Conservation (phyloP, 2,888 invertebrate species). For the Eilema griseolum region DNA sequence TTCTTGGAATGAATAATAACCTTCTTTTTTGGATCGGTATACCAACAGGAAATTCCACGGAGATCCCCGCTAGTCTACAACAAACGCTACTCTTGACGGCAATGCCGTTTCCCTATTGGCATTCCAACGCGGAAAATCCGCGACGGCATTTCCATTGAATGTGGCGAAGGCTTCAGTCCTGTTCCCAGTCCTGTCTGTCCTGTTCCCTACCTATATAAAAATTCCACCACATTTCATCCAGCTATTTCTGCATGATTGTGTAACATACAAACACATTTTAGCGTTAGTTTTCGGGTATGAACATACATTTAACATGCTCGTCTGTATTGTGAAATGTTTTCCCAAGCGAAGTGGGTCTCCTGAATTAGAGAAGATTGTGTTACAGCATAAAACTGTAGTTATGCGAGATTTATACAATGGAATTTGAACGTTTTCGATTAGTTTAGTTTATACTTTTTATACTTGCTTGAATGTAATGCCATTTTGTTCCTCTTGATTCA, state of each 20-base stretch:
- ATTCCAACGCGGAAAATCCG: too few species aligned
- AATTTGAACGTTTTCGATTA: too few species aligned
- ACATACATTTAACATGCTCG: constrained; percentile 4
- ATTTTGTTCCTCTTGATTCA: too few species aligned
- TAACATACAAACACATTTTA: neutral
- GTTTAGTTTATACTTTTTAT: too few species aligned
- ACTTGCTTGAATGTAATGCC: too few species aligned
- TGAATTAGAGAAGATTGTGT: constrained; percentile 42
- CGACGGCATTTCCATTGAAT: too few species aligned
- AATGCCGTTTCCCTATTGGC: too few species aligned
- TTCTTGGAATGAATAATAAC: too few species aligned
- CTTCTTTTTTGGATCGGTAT: too few species aligned
- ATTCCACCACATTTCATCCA: neutral
- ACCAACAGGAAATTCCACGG: too few species aligned
- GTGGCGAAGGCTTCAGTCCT: neutral
- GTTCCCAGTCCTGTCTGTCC: neutral
- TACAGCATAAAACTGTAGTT: constrained; percentile 27
- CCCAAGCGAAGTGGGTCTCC: constrained; percentile 31
- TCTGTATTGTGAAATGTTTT: constrained; percentile 17
- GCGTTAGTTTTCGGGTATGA: neutral
- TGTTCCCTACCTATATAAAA: neutral
- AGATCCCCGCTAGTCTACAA: too few species aligned
- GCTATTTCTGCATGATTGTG: neutral
- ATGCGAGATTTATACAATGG: constrained; percentile 10
- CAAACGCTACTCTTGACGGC: too few species aligned